phyloP scores from a whole-genome alignment of 2,888 invertebrate genomes.

The Cremastobaeus sp. region DNA sequence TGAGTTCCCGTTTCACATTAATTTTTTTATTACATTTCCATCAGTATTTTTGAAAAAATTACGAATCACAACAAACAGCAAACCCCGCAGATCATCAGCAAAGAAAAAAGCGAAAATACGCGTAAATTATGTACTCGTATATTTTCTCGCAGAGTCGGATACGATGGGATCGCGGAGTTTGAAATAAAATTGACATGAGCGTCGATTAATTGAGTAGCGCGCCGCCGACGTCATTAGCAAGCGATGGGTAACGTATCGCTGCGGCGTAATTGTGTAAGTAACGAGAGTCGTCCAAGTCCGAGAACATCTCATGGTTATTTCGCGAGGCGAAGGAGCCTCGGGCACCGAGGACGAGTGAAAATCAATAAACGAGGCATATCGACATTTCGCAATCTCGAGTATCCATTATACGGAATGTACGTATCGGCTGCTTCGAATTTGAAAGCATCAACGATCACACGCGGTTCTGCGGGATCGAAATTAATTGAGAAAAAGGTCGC shows the following conservation, averaged over 20 bases:
- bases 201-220: slow-evolving; percentile 29
- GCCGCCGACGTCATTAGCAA: slow-evolving; percentile 20
- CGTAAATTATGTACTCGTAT: too few relatives aligned
- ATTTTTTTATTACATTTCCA: too few relatives aligned
- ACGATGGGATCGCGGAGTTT: too few relatives aligned
- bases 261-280: slow-evolving; percentile 41
- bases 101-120: too few relatives aligned
- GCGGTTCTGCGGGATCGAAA: too few relatives aligned
- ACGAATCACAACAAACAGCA: too few relatives aligned
- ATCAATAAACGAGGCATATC: slow-evolving; percentile 57
- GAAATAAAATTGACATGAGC: slow-evolving; percentile 6
- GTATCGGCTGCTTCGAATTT: slow-evolving; percentile 10
- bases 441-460: not conserved
- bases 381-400: slow-evolving; percentile 54
- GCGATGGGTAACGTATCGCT: slow-evolving; percentile 23
- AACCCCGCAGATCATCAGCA: too few relatives aligned
- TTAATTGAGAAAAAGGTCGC: too few relatives aligned
- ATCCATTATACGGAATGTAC: slow-evolving; percentile 47
- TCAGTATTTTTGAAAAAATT: too few relatives aligned
- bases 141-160: too few relatives aligned
- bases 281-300: slow-evolving; percentile 30
- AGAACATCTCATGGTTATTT: slow-evolving; percentile 51
- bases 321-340: slow-evolving; percentile 39
- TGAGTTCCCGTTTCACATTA: too few relatives aligned
- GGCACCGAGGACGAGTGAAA: slow-evolving; percentile 53